phyloP scores from a whole-genome alignment of 1,140 invertebrate genomes.

The Trichonephila clavipes region DNA sequence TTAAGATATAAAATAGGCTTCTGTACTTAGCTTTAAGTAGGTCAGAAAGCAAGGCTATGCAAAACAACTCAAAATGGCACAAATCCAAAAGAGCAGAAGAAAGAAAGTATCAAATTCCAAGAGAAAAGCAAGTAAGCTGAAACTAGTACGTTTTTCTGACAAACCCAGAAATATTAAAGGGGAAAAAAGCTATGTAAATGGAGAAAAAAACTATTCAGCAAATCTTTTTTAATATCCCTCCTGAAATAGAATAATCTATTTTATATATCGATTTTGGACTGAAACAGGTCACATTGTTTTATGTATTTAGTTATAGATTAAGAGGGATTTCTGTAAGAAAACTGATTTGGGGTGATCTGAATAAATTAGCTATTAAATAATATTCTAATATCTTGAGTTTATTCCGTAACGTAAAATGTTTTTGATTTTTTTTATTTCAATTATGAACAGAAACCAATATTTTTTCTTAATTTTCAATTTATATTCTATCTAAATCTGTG shows the following conservation, averaged over 20 bases:
- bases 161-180: not conserved
- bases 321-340: not conserved
- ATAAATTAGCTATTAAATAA: too few species aligned
- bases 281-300: not conserved
- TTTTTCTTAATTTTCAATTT: too few species aligned
- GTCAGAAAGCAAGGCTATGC: not conserved
- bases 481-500: too few species aligned
- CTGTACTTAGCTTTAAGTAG: not conserved
- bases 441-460: too few species aligned
- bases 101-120: not conserved
- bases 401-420: too few species aligned
- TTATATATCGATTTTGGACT: not conserved
- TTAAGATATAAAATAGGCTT: not conserved
- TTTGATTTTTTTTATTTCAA: too few species aligned
- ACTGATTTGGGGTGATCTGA: not conserved
- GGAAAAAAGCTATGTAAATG: not conserved
- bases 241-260: not conserved
- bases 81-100: not conserved
- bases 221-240: not conserved
- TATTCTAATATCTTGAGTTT: too few species aligned
- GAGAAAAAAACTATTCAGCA: not conserved
- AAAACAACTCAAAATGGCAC: constrained; percentile 27
- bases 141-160: not conserved
- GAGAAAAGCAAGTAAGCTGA: not conserved
- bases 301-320: not conserved